These are phyloP conservation scores for Mirounga angustirostris DNA, from an alignment of 2,113 vertebrate genomes.

Conservation along the genomic window DNA sequence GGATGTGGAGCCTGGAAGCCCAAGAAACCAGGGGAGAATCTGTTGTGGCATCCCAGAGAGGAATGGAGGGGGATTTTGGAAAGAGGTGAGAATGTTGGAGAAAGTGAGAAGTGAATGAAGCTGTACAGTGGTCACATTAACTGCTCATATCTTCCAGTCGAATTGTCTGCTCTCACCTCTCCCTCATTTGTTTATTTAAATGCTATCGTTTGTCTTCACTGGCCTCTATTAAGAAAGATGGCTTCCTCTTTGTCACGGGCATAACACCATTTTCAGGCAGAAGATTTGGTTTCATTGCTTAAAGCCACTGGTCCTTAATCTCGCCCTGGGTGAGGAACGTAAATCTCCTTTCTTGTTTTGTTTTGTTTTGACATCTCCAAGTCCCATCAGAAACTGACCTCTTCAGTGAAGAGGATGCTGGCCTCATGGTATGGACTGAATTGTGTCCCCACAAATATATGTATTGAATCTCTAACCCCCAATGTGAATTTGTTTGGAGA, in stretches of 20 bases:
- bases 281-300: not conserved
- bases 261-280: not conserved
- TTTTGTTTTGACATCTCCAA: not conserved
- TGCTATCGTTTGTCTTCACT: not conserved
- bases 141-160: not conserved
- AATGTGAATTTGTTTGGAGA: not conserved
- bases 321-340: not conserved
- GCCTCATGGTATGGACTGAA: not conserved
- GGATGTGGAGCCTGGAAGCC: not conserved
- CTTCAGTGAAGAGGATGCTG: not conserved
- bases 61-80: not conserved
- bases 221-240: not conserved
- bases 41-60: not conserved
- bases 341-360: not conserved
- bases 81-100: not conserved
- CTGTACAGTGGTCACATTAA: not conserved
- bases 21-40: not conserved
- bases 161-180: not conserved
- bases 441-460: not conserved
- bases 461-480: not conserved
- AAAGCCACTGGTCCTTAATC: not conserved
- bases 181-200: not conserved
- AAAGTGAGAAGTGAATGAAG: not conserved
- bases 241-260: not conserved
- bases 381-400: not conserved